A percentile compares a stretch with the other conserved stretches of the same genome.
phyloP scores from a whole-genome alignment of 1,140 invertebrate species.

The Mylabris phalerata region DNA sequence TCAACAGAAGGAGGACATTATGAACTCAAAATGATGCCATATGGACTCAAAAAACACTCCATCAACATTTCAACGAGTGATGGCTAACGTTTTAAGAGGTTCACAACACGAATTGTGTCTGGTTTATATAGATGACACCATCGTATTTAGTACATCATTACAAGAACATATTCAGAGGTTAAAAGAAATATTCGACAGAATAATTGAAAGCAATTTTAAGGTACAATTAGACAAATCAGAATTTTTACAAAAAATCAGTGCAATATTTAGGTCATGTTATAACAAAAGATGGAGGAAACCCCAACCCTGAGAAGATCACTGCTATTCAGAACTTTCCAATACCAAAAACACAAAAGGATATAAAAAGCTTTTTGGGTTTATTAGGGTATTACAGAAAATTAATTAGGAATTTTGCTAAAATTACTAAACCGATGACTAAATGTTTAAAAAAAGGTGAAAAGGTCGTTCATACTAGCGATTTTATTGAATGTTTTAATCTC shows the following conservation, averaged over 20 bases:
- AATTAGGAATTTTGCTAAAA: not conserved
- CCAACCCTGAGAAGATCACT: too few species aligned
- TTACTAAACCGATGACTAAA: constrained; percentile 5
- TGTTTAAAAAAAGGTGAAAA: constrained; percentile 1
- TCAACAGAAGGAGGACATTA: not conserved
- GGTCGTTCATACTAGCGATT: too few species aligned
- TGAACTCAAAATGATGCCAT: not conserved
- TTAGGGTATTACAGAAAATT: constrained; percentile 2
- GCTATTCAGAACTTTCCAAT: too few species aligned
- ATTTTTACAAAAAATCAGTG: not conserved
- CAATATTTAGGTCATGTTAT: too few species aligned
- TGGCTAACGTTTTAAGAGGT: not conserved
- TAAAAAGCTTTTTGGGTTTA: not conserved
- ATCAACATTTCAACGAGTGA: constrained; percentile 1
- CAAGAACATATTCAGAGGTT: constrained; percentile 39
- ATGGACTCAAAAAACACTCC: constrained; percentile 1
- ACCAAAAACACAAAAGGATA: too few species aligned
- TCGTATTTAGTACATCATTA: constrained; percentile 34
- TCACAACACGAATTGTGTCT: constrained; percentile 15
- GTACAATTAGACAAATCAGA: constrained; percentile 19
- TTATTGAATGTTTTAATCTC: too few species aligned
- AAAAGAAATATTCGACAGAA: constrained; percentile 6
- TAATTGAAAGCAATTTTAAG: constrained; percentile 24
- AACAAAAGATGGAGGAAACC: too few species aligned
- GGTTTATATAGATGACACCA: constrained; percentile 43